Base-by-base conservation (phyloP, 2,888 invertebrate species). In the Pollenia labialis region DNA sequence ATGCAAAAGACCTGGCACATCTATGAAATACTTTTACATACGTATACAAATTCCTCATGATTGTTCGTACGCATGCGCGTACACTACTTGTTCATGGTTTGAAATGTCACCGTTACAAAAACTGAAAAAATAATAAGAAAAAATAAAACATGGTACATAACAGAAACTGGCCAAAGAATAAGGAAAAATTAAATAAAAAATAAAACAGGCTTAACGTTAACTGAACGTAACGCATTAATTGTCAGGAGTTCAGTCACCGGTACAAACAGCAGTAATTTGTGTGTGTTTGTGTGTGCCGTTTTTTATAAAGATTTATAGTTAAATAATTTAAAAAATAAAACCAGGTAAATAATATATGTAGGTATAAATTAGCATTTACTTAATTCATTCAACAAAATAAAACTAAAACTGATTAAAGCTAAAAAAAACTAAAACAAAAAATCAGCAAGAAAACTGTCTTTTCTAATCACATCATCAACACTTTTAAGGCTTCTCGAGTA, bases 401-500 rank as follows among this genome's bases (percentile, higher is more conserved):
- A 68, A 50, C 42, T 50, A 52, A 75, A 75, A 75, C 50, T 68
- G 75, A 58, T 81, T 75, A 68, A 68, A 32, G n/a, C 7, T 18
- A 64, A 64, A 6, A 32, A 40, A 64, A 64, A 6, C n/a, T 69
- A 42, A 44, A 23, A 18, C 2, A 52, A 50, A 66, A 66, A 18
- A 44, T 10, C 4, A 40, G n/a, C 12, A 71, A 50, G 12, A 16
- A 54, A 69, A 50, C 16, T 50, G 68, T 50, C 16, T 50, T 48
- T 60, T 62, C 48, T 74, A 40, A 44, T 74, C 60, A 48, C 11
- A 16, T 54, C 58, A 54, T 54, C 42, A 75, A 80, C 80, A 87
- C 83, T 87, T 87, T 40, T 76, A 42, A 44, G 86, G 86, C 50
- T 83, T 87, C 86, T 71, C 46, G 48, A 80, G 54, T 71, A 16